Evolutionary conservation across 1,140 invertebrate species (phyloP).

Genomic region (Episyrphus balteatus): DNA sequence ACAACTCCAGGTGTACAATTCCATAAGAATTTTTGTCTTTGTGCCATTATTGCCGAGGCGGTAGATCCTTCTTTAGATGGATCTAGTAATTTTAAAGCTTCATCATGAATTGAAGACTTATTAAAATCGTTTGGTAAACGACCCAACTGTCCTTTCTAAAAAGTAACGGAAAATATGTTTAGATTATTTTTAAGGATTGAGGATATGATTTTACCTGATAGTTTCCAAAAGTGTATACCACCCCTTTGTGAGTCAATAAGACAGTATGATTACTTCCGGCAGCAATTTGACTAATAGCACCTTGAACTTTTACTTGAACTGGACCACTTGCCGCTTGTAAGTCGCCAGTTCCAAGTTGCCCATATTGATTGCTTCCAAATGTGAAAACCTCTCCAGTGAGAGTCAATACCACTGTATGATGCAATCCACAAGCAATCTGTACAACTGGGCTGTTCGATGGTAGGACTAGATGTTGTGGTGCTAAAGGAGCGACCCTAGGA

Average conservation of each 20-base stretch:
- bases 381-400: constrained; percentile 63
- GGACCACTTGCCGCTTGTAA: constrained; percentile 60
- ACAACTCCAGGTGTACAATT: constrained; percentile 71
- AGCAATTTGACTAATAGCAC: constrained; percentile 60
- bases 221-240: constrained; percentile 88
- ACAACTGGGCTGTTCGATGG: constrained; percentile 57
- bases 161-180: background rate
- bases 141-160: constrained; percentile 82
- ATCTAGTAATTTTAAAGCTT: constrained; percentile 4
- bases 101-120: constrained; percentile 16
- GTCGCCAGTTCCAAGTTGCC: constrained; percentile 86
- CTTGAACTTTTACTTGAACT: constrained; percentile 61
- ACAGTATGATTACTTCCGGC: constrained; percentile 94
- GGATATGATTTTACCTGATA: constrained; percentile 56
- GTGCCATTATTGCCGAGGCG: constrained; percentile 11
- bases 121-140: constrained; percentile 40
- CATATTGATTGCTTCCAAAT: constrained; percentile 89
- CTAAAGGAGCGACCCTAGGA: constrained; percentile 51
- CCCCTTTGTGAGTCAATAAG: constrained; percentile 76
- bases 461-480: constrained; percentile 64
- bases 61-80: constrained; percentile 22
- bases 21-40: constrained; percentile 49
- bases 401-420: constrained; percentile 64
- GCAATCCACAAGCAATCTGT: constrained; percentile 79
- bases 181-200: background rate